Evolutionary conservation across 2,797 vertebrate genomes (phyloP).

Genomic region (Chiropotes sagulatus): DNA sequence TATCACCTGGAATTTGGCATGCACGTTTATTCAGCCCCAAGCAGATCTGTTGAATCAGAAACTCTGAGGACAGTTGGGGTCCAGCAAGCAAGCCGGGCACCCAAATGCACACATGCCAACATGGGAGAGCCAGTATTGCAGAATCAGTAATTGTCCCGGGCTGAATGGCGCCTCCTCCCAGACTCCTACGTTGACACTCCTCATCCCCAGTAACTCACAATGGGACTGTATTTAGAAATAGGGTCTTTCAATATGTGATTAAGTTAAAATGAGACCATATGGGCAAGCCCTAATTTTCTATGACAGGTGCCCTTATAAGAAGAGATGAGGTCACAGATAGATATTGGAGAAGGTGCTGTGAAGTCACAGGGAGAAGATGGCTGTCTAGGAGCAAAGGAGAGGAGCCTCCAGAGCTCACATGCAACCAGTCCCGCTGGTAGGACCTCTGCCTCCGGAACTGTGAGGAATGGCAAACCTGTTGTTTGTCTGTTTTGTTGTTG

Average conservation of each 20-base stretch:
- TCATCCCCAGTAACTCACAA: background rate
- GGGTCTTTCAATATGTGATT: background rate
- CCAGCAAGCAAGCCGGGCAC: background rate
- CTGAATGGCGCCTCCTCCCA: rapidly evolving
- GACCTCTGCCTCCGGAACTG: background rate
- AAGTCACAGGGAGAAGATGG: rapidly evolving
- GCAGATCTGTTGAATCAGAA: too few species aligned
- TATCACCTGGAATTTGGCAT: background rate
- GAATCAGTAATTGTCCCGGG: rapidly evolving
- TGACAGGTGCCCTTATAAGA: too few species aligned
- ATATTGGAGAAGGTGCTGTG: rapidly evolving
- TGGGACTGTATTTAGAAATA: background rate
- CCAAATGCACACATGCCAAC: rapidly evolving
- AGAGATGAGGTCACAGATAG: background rate
- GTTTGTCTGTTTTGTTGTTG: too few species aligned
- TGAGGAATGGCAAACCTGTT: background rate
- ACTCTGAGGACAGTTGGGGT: background rate
- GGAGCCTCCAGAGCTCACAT: background rate
- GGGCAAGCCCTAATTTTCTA: background rate
- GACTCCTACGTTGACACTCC: rapidly evolving
- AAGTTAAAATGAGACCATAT: background rate
- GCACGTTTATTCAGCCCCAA: too few species aligned
- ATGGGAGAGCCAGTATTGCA: rapidly evolving
- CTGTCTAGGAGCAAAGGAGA: background rate
- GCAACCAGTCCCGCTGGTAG: rapidly evolving